These are phyloP conservation scores for Anser brachyrhynchus DNA, from an alignment of 2,113 vertebrate species.

Conservation along the genomic window DNA sequence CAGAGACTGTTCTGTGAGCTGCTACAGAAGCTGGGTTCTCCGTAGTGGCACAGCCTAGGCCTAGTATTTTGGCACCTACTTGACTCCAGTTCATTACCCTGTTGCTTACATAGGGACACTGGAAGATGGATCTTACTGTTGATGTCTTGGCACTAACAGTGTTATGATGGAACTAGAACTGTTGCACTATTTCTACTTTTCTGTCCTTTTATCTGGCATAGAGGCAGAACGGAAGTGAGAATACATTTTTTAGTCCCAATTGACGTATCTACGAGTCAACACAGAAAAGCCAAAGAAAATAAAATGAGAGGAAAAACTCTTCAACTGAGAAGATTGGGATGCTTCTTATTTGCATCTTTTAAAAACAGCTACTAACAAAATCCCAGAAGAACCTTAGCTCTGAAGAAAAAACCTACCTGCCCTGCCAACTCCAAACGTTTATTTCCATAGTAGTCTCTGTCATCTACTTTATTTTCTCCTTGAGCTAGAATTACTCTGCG, in stretches of 20 bases:
- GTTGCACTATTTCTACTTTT: not conserved
- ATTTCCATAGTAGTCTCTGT: constrained; percentile 98
- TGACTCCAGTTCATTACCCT: not conserved
- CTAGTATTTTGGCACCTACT: not conserved
- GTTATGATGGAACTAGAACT: not conserved
- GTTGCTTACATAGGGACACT: not conserved
- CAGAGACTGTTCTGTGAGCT: not conserved
- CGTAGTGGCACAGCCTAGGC: not conserved
- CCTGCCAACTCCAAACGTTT: constrained; percentile 96
- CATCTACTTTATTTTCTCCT: constrained; percentile 96
- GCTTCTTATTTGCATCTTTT: not conserved
- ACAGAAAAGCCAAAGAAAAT: not conserved
- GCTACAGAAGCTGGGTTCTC: not conserved
- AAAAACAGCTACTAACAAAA: not conserved
- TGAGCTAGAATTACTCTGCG: constrained; percentile 97
- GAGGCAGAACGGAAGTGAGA: not conserved
- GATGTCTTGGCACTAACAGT: not conserved
- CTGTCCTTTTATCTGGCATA: not conserved
- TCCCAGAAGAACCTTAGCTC: not conserved
- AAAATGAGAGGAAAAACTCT: not conserved
- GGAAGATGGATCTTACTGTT: not conserved
- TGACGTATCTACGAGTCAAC: not conserved
- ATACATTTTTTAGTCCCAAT: not conserved
- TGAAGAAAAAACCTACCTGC: constrained; percentile 80
- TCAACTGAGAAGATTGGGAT: not conserved